These are phyloP conservation scores for Sebastes minor DNA, from an alignment of 2,797 vertebrate species.

Conservation along the genomic window DNA sequence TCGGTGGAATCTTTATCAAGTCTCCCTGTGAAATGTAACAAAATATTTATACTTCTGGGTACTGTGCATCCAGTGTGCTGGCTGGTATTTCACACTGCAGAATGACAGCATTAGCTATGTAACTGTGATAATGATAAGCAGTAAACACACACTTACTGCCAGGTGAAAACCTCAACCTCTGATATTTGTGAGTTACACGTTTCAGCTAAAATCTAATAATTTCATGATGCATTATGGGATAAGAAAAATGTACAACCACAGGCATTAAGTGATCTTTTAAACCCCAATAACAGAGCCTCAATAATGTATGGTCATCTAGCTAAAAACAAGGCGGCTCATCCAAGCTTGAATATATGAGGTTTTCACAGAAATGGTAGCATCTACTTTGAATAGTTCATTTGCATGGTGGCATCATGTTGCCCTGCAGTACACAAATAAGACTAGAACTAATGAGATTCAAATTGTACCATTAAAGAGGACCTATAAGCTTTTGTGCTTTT, in stretches of 20 bases:
- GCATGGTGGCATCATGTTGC: background rate
- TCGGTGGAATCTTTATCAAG: constrained; percentile 80
- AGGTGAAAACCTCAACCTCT: background rate
- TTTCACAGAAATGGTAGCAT: background rate
- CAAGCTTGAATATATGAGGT: background rate
- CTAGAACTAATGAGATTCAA: background rate
- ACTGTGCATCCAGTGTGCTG: background rate
- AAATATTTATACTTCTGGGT: constrained; percentile 49
- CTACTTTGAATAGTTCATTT: background rate
- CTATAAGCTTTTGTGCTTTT: background rate
- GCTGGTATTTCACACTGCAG: constrained; percentile 1
- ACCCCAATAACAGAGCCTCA: background rate
- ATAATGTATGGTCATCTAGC: background rate
- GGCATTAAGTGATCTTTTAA: background rate
- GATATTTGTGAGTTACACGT: background rate
- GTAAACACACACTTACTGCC: background rate
- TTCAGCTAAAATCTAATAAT: background rate
- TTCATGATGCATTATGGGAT: background rate
- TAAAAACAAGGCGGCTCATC: background rate
- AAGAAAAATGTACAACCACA: background rate
- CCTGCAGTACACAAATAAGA: background rate
- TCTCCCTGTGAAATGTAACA: constrained; percentile 83
- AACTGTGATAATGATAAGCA: background rate
- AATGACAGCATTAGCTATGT: constrained; percentile 7
- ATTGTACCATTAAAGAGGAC: background rate